phyloP scores from a whole-genome alignment of 2,888 invertebrate genomes.

The Crematogaster levior region DNA sequence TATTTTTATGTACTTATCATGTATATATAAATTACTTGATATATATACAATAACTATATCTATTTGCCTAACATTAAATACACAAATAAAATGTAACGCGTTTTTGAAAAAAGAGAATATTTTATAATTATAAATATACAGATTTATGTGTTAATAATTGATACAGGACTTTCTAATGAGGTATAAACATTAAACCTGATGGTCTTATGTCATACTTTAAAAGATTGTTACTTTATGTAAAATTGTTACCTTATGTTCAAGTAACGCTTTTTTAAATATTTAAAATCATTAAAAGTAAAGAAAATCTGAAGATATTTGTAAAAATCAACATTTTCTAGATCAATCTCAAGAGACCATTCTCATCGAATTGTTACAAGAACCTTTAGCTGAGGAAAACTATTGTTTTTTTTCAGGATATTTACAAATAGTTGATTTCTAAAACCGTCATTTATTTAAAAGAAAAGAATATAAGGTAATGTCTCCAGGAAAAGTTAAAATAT shows the following conservation, averaged over 20 bases:
- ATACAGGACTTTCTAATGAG: neutral
- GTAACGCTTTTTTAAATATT: no score
- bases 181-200: neutral
- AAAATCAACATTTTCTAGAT: neutral
- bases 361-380: neutral
- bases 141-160: constrained; percentile 3
- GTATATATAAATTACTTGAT: constrained; percentile 2
- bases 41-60: neutral
- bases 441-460: constrained; percentile 23
- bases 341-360: neutral
- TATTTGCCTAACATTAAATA: neutral
- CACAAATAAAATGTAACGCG: neutral
- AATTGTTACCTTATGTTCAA: no score
- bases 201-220: neutral
- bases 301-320: neutral
- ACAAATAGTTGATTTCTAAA: constrained; percentile 50
- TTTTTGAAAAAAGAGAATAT: neutral
- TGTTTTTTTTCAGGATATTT: constrained; percentile 15
- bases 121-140: neutral
- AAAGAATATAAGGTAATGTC: no score
- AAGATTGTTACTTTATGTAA: neutral
- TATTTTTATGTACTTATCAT: neutral
- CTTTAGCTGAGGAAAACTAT: neutral
- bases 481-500: no score
- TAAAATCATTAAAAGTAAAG: neutral